A percentile compares a stretch with the other conserved stretches of the same genome.
Conservation (phyloP, 2,888 invertebrate species). For the Bhutanitis thaidina region DNA sequence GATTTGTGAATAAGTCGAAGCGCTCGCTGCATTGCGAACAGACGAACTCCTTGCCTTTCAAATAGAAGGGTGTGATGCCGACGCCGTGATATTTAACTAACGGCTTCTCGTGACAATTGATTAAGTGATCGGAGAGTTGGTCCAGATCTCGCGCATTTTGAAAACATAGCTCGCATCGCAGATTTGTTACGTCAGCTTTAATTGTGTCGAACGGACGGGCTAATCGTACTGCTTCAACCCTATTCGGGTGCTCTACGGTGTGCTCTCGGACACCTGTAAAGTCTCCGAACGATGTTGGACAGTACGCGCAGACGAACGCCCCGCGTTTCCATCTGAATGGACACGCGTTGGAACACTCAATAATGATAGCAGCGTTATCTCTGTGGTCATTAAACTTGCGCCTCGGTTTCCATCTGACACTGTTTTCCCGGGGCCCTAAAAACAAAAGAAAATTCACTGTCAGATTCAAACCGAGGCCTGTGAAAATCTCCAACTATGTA, state of each 20-base stretch:
- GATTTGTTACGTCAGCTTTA: conserved; percentile 56
- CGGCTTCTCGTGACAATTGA: conserved; percentile 44
- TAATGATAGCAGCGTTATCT: conserved; percentile 62
- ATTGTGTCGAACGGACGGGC: conserved; percentile 42
- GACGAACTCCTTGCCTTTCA: conserved; percentile 40
- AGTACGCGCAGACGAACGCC: conserved; percentile 56
- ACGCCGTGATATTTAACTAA: conserved; percentile 43
- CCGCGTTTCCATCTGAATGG: conserved; percentile 68
- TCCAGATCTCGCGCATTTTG: conserved; percentile 39
- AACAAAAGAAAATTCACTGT: conserved; percentile 37
- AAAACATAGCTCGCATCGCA: conserved; percentile 54
- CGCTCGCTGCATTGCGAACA: conserved; percentile 51
- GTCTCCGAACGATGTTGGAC: conserved; percentile 52
- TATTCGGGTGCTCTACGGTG: conserved; percentile 43
- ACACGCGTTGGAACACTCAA: conserved; percentile 61
- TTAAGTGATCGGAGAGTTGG: conserved; percentile 49
- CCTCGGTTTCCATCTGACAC: conserved; percentile 55
- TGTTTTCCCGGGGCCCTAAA: conserved; percentile 53
- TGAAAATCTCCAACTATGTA: too few species aligned
- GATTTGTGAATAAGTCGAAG: conserved; percentile 54
- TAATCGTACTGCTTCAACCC: conserved; percentile 44
- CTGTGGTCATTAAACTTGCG: conserved; percentile 66
- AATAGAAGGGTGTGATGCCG: conserved; percentile 55
- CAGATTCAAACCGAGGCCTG: not conserved
- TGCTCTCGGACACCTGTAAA: conserved; percentile 51